phyloP scores from a whole-genome alignment of 1,140 invertebrate species.

The Ptiloglossa arizonensis region DNA sequence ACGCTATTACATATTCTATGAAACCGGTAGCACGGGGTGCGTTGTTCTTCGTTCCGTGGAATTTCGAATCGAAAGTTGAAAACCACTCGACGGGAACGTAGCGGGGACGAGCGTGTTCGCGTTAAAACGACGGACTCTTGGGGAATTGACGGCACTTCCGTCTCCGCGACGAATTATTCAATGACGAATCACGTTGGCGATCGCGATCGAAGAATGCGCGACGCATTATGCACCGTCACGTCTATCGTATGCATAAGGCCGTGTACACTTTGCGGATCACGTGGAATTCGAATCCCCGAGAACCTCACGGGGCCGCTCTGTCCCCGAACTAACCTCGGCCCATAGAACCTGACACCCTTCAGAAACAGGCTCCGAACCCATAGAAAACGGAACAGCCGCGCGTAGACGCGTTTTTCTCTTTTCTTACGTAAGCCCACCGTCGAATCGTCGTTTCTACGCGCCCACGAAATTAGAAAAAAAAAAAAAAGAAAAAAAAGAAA shows the following conservation, averaged over 20 bases:
- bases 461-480: too few species aligned
- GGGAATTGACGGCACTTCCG: conserved; percentile 48
- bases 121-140: conserved; percentile 47
- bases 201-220: conserved; percentile 55
- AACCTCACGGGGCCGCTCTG: background rate
- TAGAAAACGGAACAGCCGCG: background rate
- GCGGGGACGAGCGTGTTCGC: conserved; percentile 25
- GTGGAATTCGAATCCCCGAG: conserved; percentile 43
- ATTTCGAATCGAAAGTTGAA: background rate
- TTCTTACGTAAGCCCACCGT: background rate
- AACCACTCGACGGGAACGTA: too few species aligned
- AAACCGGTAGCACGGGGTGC: too few species aligned
- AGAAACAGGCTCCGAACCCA: background rate
- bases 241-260: conserved; percentile 46
- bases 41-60: background rate
- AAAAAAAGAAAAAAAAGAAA: too few species aligned
- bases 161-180: conserved; percentile 47
- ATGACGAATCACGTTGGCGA: conserved; percentile 57
- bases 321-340: background rate
- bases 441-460: too few species aligned
- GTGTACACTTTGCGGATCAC: conserved; percentile 68
- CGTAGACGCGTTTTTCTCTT: conserved; percentile 10
- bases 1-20: too few species aligned
- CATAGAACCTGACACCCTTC: conserved; percentile 14
- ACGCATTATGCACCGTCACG: conserved; percentile 74